Conservation (phyloP, 2,888 invertebrate species). For the Smittia sp. region DNA sequence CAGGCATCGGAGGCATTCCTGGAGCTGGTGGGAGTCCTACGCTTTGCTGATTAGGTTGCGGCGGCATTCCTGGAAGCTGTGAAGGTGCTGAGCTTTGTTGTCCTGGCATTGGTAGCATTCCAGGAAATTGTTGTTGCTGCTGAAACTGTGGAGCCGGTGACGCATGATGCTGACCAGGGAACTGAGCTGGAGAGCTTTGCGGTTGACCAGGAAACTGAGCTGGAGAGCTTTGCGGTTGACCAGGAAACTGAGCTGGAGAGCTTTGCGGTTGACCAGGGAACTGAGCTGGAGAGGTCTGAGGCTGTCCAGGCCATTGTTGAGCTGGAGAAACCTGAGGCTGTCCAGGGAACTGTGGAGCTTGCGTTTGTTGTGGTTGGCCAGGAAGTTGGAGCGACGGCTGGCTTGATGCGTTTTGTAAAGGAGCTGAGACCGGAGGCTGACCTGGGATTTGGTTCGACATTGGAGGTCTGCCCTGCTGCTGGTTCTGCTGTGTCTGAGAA, state of each 20-base stretch:
- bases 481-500: constrained; percentile 39
- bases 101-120: constrained; percentile 42
- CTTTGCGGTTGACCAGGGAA: not conserved
- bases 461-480: constrained; percentile 41
- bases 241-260: constrained; percentile 39
- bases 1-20: constrained; percentile 44
- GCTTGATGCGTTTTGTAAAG: constrained; percentile 36
- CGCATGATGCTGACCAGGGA: constrained; percentile 42
- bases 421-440: constrained; percentile 13
- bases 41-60: constrained; percentile 44
- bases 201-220: no score
- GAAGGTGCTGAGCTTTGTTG: constrained; percentile 23
- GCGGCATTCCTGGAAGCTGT: constrained; percentile 46
- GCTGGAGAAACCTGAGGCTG: constrained; percentile 16
- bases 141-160: constrained; percentile 44
- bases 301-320: not conserved
- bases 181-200: constrained; percentile 43
- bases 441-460: constrained; percentile 31
- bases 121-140: constrained; percentile 42
- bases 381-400: constrained; percentile 30
- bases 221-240: constrained; percentile 42
- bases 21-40: constrained; percentile 44
- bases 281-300: constrained; percentile 36
- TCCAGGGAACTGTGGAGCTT: constrained; percentile 34
- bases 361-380: constrained; percentile 39